phyloP scores from a whole-genome alignment of 2,113 vertebrate genomes.

The Pseudopipra pipra region DNA sequence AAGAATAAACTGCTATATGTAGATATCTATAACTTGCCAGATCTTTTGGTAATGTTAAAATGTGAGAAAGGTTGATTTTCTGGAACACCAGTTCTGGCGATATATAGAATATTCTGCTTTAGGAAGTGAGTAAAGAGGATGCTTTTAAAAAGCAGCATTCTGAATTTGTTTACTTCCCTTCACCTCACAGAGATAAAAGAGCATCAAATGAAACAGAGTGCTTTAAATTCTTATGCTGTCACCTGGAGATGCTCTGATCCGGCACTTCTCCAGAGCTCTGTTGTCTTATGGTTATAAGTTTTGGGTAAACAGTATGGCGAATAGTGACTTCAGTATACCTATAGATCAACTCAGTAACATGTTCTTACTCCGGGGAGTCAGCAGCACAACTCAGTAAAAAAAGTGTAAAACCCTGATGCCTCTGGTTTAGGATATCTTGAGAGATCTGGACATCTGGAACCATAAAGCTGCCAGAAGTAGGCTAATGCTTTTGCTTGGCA shows the following conservation, averaged over 20 bases:
- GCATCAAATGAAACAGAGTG: not conserved
- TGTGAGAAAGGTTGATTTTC: not conserved
- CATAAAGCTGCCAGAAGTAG: constrained; percentile 27
- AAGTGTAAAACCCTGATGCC: not conserved
- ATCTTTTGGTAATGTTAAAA: not conserved
- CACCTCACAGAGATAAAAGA: not conserved
- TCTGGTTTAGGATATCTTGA: not conserved
- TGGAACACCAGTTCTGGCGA: not conserved
- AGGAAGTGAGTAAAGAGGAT: not conserved
- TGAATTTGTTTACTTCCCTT: not conserved
- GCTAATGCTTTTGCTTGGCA: constrained; percentile 19
- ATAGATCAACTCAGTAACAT: not conserved
- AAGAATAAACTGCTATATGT: not conserved
- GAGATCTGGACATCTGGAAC: constrained; percentile 50
- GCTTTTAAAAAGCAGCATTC: not conserved
- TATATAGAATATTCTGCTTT: not conserved
- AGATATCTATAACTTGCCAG: not conserved
- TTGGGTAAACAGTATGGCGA: not conserved
- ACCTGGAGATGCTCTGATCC: not conserved
- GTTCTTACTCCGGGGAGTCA: not conserved
- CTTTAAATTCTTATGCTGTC: not conserved
- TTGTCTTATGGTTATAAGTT: not conserved
- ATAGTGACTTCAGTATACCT: not conserved
- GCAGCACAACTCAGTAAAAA: not conserved
- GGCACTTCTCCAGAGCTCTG: not conserved